Base-by-base conservation (phyloP, 2,888 invertebrate species). In the Agrotis ipsilon region DNA sequence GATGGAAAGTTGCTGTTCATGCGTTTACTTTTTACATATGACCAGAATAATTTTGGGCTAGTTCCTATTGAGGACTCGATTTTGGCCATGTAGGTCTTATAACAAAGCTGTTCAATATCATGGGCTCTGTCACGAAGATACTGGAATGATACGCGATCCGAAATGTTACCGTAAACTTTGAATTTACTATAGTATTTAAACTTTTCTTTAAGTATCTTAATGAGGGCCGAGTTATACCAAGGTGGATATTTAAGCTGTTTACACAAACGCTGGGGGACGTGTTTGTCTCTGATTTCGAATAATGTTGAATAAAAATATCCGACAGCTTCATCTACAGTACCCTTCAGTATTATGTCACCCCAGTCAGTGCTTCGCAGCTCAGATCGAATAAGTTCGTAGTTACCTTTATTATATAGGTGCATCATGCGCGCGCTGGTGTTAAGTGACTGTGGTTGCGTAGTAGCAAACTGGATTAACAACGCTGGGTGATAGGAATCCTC, bases 181-280 rank as follows among this genome's bases (percentile, higher is more conserved):
- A 55, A n/a, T 27, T 55, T 55, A 1, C 0, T 32, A 6, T 32
- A 27, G 3, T 32, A 55, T 55, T 32, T 55, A 3, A 55, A 55
- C 1, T 55, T 55, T 55, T 55, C 55, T 32, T n/a, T 55, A 55
- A 55, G 55, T 55, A 55, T 24, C 16, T 52, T 52, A 52, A 49
- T 19, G 49, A 52, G 24, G 18, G 51, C 32, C 2, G 32, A 55
- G 14, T 55, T 55, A 55, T 55, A 32, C 55, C 55, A 55, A 32
- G 55, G 13, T 32, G 55, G 55, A 24, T 55, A 55, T 55, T 55
- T 14, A 32, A 55, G 27, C 13, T 6, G 27, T 32, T 55, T 55
- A n/a, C 55, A 55, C 13, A 32, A 32, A 55, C n/a, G 27, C 55
- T 55, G 32, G 7, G n/a, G 55, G 18, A n/a, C n/a, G 52, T 24